A percentile compares a stretch with the other conserved stretches of the same genome.
These are phyloP conservation scores for Philopotamus ludificatus DNA, from an alignment of 1,140 invertebrate genomes.

Conservation along the genomic window DNA sequence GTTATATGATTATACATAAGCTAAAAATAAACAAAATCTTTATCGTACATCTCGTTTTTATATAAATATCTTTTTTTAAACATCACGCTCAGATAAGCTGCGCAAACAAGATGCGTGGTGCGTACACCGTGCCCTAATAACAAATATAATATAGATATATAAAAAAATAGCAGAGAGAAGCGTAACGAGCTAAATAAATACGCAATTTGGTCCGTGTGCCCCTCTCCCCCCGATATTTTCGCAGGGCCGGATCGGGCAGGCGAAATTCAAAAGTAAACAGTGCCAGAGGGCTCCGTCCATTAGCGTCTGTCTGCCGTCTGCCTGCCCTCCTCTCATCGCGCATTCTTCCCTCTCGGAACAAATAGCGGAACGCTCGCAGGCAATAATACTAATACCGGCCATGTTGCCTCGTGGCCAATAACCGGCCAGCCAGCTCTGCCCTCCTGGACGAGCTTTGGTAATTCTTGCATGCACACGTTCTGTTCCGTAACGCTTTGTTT, in stretches of 20 bases:
- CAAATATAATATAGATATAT: constrained; percentile 26
- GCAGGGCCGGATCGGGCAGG: constrained; percentile 2
- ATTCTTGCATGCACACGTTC: constrained; percentile 9
- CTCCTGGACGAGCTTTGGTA: too few species aligned
- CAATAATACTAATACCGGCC: constrained; percentile 37
- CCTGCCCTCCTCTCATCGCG: not conserved
- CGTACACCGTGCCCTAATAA: constrained; percentile 2
- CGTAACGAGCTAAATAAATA: constrained; percentile 40
- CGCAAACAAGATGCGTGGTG: not conserved
- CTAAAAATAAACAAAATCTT: too few species aligned
- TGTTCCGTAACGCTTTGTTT: not conserved
- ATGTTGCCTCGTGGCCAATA: constrained; percentile 6
- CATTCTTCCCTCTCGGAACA: constrained; percentile 21
- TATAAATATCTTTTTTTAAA: too few species aligned
- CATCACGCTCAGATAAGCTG: constrained; percentile 1
- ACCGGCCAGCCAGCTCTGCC: not conserved
- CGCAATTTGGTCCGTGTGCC: constrained; percentile 24
- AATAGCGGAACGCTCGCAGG: constrained; percentile 22
- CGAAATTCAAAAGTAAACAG: constrained; percentile 40
- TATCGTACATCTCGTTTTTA: too few species aligned
- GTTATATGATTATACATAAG: too few species aligned
- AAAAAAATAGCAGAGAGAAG: constrained; percentile 13
- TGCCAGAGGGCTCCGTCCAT: constrained; percentile 29
- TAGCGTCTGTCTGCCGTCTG: constrained; percentile 27
- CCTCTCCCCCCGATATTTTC: not conserved